These are phyloP conservation scores for Propithecus deckenii DNA, from an alignment of 2,797 vertebrate species.

Conservation along the genomic window DNA sequence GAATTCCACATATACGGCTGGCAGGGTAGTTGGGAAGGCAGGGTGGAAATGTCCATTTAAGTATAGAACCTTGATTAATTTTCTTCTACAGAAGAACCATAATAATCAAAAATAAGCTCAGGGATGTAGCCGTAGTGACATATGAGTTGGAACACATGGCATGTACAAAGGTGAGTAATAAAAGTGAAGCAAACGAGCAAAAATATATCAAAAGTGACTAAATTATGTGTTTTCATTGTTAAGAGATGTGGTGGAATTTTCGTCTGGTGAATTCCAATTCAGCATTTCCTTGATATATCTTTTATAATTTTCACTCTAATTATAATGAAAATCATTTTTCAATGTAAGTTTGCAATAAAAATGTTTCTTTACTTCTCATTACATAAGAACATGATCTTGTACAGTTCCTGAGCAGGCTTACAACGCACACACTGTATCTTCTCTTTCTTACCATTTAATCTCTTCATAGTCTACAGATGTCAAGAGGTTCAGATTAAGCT, in stretches of 20 bases:
- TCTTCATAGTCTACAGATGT: slow-evolving; percentile 89
- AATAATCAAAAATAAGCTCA: slow-evolving; percentile 61
- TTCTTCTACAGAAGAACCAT: slow-evolving; percentile 32
- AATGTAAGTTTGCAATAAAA: slow-evolving; percentile 85
- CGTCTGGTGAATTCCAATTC: slow-evolving; percentile 81
- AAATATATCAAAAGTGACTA: slow-evolving; percentile 79
- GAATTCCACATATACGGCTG: background rate
- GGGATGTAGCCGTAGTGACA: slow-evolving; percentile 47
- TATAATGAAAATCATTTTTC: slow-evolving; percentile 87
- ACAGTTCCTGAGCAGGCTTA: slow-evolving; percentile 80
- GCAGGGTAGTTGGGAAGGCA: background rate
- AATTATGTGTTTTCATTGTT: slow-evolving; percentile 80
- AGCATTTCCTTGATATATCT: slow-evolving; percentile 83
- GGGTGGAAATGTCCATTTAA: slow-evolving; percentile 19
- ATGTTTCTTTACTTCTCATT: slow-evolving; percentile 84
- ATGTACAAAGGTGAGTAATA: slow-evolving; percentile 82
- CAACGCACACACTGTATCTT: slow-evolving; percentile 78
- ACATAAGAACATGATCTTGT: slow-evolving; percentile 78
- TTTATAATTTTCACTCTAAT: slow-evolving; percentile 86
- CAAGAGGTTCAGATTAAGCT: slow-evolving; percentile 93
- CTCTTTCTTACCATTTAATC: slow-evolving; percentile 88
- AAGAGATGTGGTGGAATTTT: slow-evolving; percentile 75
- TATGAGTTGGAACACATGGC: slow-evolving; percentile 50
- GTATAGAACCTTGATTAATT: slow-evolving; percentile 57
- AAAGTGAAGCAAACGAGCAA: slow-evolving; percentile 78